phyloP scores from a whole-genome alignment of 2,797 vertebrate genomes.

The Pseudotriccus pelzelni region DNA sequence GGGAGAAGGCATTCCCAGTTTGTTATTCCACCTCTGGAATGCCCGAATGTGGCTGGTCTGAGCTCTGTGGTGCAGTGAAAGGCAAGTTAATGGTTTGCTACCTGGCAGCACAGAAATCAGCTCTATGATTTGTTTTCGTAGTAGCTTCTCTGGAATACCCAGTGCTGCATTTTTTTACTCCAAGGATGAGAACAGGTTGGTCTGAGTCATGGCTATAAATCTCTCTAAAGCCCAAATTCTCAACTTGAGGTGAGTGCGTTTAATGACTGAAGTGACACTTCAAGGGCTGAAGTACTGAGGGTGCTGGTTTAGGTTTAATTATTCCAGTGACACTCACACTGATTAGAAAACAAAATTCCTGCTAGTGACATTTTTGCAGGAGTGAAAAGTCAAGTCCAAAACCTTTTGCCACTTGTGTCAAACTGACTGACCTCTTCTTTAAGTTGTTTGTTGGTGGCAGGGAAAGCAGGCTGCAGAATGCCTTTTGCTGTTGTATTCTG shows the following conservation, averaged over 20 bases:
- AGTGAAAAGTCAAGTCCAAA: neutral
- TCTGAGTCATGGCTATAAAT: neutral
- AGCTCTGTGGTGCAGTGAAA: fast-evolving
- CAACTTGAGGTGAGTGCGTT: neutral
- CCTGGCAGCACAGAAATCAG: neutral
- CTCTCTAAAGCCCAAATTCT: neutral
- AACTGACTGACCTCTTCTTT: neutral
- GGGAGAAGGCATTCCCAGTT: neutral
- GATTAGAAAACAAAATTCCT: neutral
- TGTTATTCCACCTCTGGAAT: neutral
- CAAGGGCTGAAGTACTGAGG: neutral
- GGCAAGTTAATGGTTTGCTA: neutral
- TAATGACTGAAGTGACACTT: neutral
- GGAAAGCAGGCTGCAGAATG: neutral
- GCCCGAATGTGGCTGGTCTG: neutral
- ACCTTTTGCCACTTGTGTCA: neutral
- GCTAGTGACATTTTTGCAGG: neutral
- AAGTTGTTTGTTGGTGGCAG: neutral
- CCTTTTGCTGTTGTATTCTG: neutral
- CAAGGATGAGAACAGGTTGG: neutral
- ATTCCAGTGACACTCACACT: neutral
- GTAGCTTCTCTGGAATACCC: neutral
- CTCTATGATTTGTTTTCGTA: neutral
- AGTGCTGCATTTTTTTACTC: neutral
- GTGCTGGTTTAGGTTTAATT: neutral